These are phyloP conservation scores for Netelia fuscicornis DNA, from an alignment of 2,888 invertebrate species.

Conservation along the genomic window DNA sequence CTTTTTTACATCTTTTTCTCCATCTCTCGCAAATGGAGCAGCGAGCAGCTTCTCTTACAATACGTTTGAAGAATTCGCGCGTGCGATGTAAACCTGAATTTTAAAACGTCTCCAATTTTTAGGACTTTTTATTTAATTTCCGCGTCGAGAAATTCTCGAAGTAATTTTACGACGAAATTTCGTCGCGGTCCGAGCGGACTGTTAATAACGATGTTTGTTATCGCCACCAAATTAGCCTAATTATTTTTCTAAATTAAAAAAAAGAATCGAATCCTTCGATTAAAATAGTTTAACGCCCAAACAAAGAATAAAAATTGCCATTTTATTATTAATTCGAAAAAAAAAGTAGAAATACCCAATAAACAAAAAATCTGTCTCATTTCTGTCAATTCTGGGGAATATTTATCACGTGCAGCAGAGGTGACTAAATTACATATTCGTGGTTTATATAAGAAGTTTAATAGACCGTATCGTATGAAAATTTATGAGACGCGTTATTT, in stretches of 20 bases:
- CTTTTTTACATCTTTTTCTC: not conserved
- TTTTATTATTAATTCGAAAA: no score
- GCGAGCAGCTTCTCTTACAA: constrained; percentile 44
- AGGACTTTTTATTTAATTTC: no score
- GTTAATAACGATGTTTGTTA: no score
- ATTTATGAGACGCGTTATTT: constrained; percentile 22
- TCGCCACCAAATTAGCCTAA: no score
- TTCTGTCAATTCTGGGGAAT: not conserved
- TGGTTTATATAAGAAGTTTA: constrained; percentile 16
- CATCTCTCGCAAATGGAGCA: constrained; percentile 2
- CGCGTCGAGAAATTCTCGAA: no score
- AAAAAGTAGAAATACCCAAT: not conserved
- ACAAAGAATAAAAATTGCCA: no score
- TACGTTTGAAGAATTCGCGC: not conserved
- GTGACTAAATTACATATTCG: not conserved
- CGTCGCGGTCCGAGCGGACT: no score
- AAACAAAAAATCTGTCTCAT: not conserved
- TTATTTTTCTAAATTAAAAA: no score
- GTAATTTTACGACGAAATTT: no score
- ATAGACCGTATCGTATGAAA: constrained; percentile 12
- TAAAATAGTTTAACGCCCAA: no score
- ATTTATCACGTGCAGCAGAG: not conserved
- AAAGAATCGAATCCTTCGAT: no score
- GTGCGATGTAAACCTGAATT: not conserved
- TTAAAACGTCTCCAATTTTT: not conserved